These are phyloP conservation scores for Ethmia dodecea DNA, from an alignment of 2,888 invertebrate species.

Conservation along the genomic window DNA sequence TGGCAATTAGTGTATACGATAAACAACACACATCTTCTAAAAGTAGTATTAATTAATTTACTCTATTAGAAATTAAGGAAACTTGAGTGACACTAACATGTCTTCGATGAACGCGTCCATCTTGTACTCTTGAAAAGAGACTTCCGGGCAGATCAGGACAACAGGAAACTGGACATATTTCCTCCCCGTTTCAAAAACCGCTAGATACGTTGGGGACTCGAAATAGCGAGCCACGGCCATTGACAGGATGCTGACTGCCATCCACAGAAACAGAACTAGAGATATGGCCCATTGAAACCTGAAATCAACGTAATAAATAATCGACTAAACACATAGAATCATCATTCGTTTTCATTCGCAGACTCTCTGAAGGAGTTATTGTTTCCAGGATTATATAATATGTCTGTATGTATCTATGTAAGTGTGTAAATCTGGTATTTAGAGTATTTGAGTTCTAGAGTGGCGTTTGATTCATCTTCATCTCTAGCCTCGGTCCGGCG, in stretches of 20 bases:
- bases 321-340: neutral
- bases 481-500: neutral
- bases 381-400: neutral
- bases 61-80: neutral
- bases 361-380: neutral
- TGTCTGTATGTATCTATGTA: neutral
- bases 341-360: too few species aligned
- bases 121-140: conserved; percentile 31
- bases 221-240: conserved; percentile 32
- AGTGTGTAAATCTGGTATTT: neutral
- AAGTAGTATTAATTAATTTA: neutral
- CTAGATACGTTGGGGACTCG: conserved; percentile 41
- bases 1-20: neutral
- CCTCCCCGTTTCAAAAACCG: conserved; percentile 20
- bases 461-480: neutral
- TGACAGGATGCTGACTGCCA: conserved; percentile 27
- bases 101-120: conserved; percentile 33
- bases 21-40: neutral
- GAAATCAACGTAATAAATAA: conserved; percentile 8
- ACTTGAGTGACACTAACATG: conserved; percentile 30
- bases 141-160: conserved; percentile 45
- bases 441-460: neutral
- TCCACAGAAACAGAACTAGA: conserved; percentile 29
- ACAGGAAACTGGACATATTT: conserved; percentile 33
- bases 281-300: conserved; percentile 39